Conservation (phyloP, 1,140 invertebrate genomes). For the Telenomus remus region DNA sequence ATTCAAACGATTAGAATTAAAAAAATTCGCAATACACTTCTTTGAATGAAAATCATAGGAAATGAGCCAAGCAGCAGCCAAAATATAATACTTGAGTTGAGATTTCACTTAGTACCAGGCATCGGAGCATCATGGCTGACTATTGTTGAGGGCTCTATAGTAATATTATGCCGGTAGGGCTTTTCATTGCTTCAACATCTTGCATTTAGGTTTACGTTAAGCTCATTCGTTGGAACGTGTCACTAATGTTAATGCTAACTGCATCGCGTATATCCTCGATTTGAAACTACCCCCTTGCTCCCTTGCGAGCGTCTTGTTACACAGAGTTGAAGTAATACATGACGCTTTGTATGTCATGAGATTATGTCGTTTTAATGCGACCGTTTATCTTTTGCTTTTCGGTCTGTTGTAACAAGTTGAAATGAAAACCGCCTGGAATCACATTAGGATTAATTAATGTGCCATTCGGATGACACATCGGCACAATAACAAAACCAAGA, state of each 20-base stretch:
- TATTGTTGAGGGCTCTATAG: constrained; percentile 10
- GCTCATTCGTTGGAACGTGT: constrained; percentile 44
- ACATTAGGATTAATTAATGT: not conserved
- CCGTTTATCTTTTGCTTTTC: not conserved
- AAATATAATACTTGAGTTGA: constrained; percentile 21
- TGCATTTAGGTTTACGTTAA: constrained; percentile 33
- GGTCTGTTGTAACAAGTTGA: too few species aligned
- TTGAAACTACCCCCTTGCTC: constrained; percentile 22
- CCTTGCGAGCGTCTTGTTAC: constrained; percentile 17
- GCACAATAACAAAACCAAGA: too few species aligned
- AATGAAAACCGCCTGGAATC: too few species aligned
- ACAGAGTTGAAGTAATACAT: constrained; percentile 7
- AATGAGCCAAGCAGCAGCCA: constrained; percentile 4
- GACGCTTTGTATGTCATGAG: constrained; percentile 4
- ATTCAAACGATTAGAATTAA: too few species aligned
- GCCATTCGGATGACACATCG: too few species aligned
- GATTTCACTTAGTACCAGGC: constrained; percentile 25
- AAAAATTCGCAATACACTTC: too few species aligned
- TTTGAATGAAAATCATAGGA: not conserved
- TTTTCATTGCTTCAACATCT: constrained; percentile 38
- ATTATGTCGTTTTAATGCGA: constrained; percentile 11
- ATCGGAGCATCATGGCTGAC: constrained; percentile 29
- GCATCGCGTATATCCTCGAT: constrained; percentile 29
- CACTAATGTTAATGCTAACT: constrained; percentile 40
- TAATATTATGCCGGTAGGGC: constrained; percentile 20